Percentiles rank a stretch among this genome's conserved stretches.
Evolutionary conservation across 2,888 invertebrate genomes (phyloP).

Genomic region (Magallana nippona): DNA sequence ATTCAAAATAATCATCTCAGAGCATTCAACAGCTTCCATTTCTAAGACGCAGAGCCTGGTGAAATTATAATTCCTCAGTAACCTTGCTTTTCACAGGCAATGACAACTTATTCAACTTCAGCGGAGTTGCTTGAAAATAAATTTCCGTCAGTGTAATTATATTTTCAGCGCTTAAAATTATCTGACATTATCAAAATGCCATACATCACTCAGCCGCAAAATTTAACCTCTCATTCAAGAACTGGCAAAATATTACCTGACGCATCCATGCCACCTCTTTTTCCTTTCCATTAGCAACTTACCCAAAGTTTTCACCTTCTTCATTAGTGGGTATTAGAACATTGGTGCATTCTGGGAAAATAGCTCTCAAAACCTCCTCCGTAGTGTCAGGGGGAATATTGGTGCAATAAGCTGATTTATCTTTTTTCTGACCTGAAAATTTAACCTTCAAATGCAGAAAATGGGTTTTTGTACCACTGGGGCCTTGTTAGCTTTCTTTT

Average conservation of each 20-base stretch:
- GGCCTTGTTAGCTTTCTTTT: constrained; percentile 5
- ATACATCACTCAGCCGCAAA: not conserved
- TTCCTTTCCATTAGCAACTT: constrained; percentile 38
- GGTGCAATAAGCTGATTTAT: constrained; percentile 43
- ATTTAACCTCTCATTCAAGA: constrained; percentile 9
- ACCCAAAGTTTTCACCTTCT: constrained; percentile 47
- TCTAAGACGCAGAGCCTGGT: not conserved
- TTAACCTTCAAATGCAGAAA: constrained; percentile 35
- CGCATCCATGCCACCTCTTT: not conserved
- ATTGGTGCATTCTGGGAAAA: constrained; percentile 51
- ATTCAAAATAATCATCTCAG: no score
- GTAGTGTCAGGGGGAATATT: constrained; percentile 50
- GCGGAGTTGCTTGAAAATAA: not conserved
- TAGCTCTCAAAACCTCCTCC: constrained; percentile 48
- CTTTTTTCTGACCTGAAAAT: constrained; percentile 43
- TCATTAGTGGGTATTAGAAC: constrained; percentile 47
- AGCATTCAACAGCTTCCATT: not conserved
- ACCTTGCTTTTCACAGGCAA: constrained; percentile 16
- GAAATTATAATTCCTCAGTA: not conserved
- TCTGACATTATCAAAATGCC: not conserved
- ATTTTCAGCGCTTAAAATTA: not conserved
- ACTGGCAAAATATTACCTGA: constrained; percentile 14
- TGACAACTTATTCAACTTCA: not conserved
- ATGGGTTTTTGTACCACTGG: not conserved
- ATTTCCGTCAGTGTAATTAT: not conserved